Percentiles rank a stretch among this genome's conserved stretches.
phyloP scores from a whole-genome alignment of 2,113 vertebrate species.

The Hiodon tergisus region DNA sequence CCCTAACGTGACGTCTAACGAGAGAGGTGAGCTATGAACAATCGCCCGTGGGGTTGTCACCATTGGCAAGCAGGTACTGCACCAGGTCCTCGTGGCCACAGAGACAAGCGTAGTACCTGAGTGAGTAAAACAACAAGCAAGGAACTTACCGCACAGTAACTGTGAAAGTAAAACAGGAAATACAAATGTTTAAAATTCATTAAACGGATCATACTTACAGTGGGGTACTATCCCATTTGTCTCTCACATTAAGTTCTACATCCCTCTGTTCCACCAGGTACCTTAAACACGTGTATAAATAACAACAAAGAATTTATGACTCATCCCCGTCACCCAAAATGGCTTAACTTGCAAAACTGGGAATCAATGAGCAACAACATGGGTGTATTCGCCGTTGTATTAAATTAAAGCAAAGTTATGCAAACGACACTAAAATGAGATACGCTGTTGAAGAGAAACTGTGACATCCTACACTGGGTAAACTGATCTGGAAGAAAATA shows the following conservation, averaged over 20 bases:
- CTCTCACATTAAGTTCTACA: constrained; percentile 91
- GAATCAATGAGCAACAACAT: too few species aligned
- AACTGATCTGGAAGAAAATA: too few species aligned
- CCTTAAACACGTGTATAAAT: constrained; percentile 55
- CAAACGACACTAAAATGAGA: not conserved
- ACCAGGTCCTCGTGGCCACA: constrained; percentile 95
- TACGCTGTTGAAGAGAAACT: too few species aligned
- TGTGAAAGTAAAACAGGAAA: not conserved
- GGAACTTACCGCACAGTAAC: not conserved
- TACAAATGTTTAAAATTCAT: not conserved
- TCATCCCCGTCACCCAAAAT: not conserved
- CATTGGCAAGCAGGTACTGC: constrained; percentile 85
- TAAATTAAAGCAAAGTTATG: not conserved
- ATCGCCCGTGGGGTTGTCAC: constrained; percentile 59
- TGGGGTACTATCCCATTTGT: constrained; percentile 96
- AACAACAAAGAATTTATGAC: not conserved
- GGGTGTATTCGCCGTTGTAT: too few species aligned
- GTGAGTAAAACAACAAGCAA: not conserved
- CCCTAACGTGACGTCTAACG: not conserved
- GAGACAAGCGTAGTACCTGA: constrained; percentile 91
- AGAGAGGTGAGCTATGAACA: not conserved
- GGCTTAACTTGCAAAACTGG: not conserved
- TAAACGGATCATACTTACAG: constrained; percentile 70
- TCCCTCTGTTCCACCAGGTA: constrained; percentile 94
- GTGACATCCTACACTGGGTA: too few species aligned